Base-by-base conservation (phyloP, 2,888 invertebrate species). In the Synergus itoensis region DNA sequence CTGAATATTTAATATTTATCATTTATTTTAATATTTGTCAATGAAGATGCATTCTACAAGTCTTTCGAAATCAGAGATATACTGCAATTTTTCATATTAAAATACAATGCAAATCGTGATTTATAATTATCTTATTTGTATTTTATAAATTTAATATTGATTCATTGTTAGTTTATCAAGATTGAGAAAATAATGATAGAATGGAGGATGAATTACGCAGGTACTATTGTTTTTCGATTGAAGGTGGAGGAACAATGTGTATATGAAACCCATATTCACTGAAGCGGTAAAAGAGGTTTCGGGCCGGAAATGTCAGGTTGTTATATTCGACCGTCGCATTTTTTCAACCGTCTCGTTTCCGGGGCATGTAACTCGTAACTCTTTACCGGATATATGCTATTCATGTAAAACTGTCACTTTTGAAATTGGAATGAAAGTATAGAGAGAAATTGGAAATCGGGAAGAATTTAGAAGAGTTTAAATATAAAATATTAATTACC, bases 261-360 rank as follows among this genome's bases (percentile, higher is more conserved):
- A 5, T 14, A 67, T 21, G 45, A 69, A 69, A 69, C 21, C 21
- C 69, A 69, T 63, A 63, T 63, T 63, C 36, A 40, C 12, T 69
- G 45, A 45, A 45, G 43, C 21, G 45, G 28, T n/a, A 67, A 67
- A 67, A 67, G 45, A 41, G 65, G 36, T 53, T 28, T 40, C 16
- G 41, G 45, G 28, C 69, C 45, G 69, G 69, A 69, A 45, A 48
- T 69, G 69, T 69, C 45, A 69, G 48, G 28, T 69, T 69, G 65
- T 28, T 41, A 45, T 48, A 48, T 69, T 69, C 45, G 69, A 18
- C 28, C 45, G 48, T 2, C 69, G 16, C 14, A 69, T 69, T 69
- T 69, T 40, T 69, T 28, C 28, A 69, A 28, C 69, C 45, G 28
- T 28, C 48, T 48, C 48, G 69, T 69, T 69, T 69, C 69, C 69